Evolutionary conservation across 2,888 invertebrate genomes (phyloP).

Genomic region (Eupithecia pulchellata): DNA sequence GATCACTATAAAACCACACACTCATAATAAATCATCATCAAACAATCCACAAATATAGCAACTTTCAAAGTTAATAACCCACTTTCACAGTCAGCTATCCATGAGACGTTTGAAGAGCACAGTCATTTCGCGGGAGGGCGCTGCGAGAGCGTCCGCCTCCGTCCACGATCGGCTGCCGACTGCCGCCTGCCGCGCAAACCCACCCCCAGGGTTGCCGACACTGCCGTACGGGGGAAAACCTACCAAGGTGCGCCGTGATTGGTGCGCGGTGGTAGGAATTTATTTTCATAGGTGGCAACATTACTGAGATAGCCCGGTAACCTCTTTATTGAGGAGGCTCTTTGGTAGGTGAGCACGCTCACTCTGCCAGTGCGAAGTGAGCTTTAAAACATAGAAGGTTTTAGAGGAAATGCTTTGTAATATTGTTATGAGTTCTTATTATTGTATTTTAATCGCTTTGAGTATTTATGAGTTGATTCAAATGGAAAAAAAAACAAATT

Average conservation of each 20-base stretch:
- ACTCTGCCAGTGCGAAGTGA: constrained; percentile 11
- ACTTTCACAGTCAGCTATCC: constrained; percentile 72
- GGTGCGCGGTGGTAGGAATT: constrained; percentile 32
- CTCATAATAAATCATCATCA: constrained; percentile 68
- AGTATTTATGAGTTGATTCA: background rate
- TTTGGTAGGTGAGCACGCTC: constrained; percentile 17
- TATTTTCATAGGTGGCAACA: constrained; percentile 23
- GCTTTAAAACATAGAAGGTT: background rate
- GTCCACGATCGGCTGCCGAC: constrained; percentile 71
- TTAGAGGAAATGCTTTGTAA: background rate
- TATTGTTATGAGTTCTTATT: background rate
- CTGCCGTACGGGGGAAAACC: constrained; percentile 53
- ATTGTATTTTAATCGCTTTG: background rate
- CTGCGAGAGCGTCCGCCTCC: constrained; percentile 65
- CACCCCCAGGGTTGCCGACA: constrained; percentile 45
- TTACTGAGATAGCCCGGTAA: constrained; percentile 23
- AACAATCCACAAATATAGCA: constrained; percentile 35
- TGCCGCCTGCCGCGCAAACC: constrained; percentile 54
- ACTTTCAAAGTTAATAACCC: constrained; percentile 53
- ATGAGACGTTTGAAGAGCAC: constrained; percentile 54
- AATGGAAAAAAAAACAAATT: background rate
- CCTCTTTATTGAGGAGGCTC: constrained; percentile 27
- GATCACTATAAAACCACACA: constrained; percentile 82
- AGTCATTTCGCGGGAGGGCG: constrained; percentile 66
- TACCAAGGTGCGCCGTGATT: constrained; percentile 38